Evolutionary conservation across 2,888 invertebrate species (phyloP).

Genomic region (Myathropa florea): DNA sequence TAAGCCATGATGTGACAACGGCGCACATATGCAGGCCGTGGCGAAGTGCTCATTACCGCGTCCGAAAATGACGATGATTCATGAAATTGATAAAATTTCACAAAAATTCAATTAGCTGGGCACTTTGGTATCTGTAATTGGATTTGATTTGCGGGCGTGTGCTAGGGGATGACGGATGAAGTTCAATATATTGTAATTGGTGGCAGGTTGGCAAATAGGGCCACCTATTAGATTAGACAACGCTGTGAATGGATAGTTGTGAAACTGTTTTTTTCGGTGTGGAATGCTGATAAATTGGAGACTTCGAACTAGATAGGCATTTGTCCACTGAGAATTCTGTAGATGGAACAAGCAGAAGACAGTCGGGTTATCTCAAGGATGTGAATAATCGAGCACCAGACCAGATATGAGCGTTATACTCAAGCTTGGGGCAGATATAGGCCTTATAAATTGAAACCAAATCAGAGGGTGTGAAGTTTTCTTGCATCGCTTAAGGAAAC

Average conservation of each 20-base stretch:
- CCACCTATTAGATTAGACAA: background rate
- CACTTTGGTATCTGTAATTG: conserved; percentile 40
- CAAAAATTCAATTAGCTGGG: conserved; percentile 58
- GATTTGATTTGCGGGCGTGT: conserved; percentile 16
- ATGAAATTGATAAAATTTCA: conserved; percentile 46
- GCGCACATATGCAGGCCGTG: background rate
- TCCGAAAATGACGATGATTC: conserved; percentile 37
- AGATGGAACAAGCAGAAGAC: too few species aligned
- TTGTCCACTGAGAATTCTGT: too few species aligned
- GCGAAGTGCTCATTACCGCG: conserved; percentile 41
- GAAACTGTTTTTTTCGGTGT: background rate
- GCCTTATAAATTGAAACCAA: too few species aligned
- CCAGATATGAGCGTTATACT: too few species aligned
- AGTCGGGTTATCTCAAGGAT: too few species aligned
- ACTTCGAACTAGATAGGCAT: too few species aligned
- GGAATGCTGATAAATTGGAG: background rate
- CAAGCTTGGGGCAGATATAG: too few species aligned
- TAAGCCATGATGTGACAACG: too few species aligned
- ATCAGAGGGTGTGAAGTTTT: too few species aligned
- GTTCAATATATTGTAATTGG: background rate
- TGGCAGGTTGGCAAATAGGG: background rate
- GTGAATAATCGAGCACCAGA: too few species aligned
- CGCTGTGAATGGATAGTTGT: background rate
- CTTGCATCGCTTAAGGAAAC: too few species aligned
- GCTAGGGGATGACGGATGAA: conserved; percentile 11